Conservation (phyloP, 1,140 invertebrate species). For the Zaprionus africanus region DNA sequence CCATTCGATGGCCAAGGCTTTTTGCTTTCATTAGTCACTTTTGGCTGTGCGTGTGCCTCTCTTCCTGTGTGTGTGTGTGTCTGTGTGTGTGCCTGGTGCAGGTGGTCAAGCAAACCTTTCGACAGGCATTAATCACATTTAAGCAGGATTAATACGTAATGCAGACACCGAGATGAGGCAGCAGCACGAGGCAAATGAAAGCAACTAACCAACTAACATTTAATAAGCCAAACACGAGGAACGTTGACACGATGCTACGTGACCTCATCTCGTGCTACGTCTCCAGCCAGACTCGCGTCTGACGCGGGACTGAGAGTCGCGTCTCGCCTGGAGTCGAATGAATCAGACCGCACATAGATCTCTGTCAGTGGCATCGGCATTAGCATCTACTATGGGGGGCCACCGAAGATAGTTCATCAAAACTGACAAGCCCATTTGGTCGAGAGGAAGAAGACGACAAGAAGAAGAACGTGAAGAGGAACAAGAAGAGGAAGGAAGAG, state of each 20-base stretch:
- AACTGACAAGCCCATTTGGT: slow-evolving; percentile 77
- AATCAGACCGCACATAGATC: slow-evolving; percentile 79
- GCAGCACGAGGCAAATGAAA: slow-evolving; percentile 33
- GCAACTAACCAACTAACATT: slow-evolving; percentile 71
- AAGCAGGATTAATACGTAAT: slow-evolving; percentile 75
- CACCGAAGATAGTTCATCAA: slow-evolving; percentile 77
- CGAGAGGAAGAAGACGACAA: slow-evolving; percentile 22
- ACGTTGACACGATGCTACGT: slow-evolving; percentile 67
- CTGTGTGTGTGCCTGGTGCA: slow-evolving; percentile 1
- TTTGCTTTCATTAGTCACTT: slow-evolving; percentile 6
- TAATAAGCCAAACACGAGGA: slow-evolving; percentile 72
- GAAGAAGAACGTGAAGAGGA: slow-evolving; percentile 20
- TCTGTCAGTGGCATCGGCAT: slow-evolving; percentile 74
- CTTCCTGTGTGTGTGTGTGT: neutral
- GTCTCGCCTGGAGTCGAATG: slow-evolving; percentile 47
- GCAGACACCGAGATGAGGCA: slow-evolving; percentile 25
- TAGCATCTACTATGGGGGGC: slow-evolving; percentile 39
- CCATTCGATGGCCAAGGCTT: neutral
- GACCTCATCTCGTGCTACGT: slow-evolving; percentile 55
- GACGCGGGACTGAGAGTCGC: neutral
- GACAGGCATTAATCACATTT: slow-evolving; percentile 72
- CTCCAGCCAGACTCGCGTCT: neutral
- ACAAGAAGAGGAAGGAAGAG: neutral
- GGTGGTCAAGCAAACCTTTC: slow-evolving; percentile 31
- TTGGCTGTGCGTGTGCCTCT: neutral